Evolutionary conservation across 1,140 invertebrate species (phyloP).

Genomic region (Hyposmocoma kahamanoa): DNA sequence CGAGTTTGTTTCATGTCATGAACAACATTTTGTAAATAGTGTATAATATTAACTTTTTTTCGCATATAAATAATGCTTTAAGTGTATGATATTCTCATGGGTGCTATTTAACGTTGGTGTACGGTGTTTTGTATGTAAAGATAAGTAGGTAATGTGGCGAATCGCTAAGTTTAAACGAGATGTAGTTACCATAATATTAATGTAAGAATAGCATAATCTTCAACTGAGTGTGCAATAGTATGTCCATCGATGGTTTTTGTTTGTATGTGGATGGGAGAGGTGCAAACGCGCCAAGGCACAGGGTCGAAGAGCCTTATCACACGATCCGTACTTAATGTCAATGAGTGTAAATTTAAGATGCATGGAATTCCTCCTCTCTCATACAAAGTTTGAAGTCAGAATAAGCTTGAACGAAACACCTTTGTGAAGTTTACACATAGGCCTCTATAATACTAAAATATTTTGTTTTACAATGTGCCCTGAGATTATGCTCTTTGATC

Average conservation of each 20-base stretch:
- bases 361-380: no score
- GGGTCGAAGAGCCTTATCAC: conserved; percentile 34
- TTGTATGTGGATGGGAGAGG: background rate
- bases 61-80: conserved; percentile 52
- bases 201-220: conserved; percentile 61
- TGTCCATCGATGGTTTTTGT: conserved; percentile 12
- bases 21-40: conserved; percentile 47
- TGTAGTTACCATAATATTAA: conserved; percentile 62
- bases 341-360: no score
- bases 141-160: conserved; percentile 28
- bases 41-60: conserved; percentile 41
- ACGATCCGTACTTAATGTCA: conserved; percentile 21
- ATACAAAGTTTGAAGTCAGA: no score
- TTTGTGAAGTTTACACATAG: conserved; percentile 5
- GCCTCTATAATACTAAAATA: conserved; percentile 8
- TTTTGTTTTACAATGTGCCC: no score
- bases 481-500: conserved; percentile 52
- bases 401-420: background rate
- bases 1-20: conserved; percentile 16
- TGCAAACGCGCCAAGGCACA: conserved; percentile 23
- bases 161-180: conserved; percentile 19
- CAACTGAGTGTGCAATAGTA: conserved; percentile 63
- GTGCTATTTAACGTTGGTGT: conserved; percentile 69
- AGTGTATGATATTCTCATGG: conserved; percentile 65
- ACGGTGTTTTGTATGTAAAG: conserved; percentile 43